Evolutionary conservation across 1,140 invertebrate species (phyloP), one percentile per base, ranked within the genome.

Genomic region (Nymphalis io): DNA sequence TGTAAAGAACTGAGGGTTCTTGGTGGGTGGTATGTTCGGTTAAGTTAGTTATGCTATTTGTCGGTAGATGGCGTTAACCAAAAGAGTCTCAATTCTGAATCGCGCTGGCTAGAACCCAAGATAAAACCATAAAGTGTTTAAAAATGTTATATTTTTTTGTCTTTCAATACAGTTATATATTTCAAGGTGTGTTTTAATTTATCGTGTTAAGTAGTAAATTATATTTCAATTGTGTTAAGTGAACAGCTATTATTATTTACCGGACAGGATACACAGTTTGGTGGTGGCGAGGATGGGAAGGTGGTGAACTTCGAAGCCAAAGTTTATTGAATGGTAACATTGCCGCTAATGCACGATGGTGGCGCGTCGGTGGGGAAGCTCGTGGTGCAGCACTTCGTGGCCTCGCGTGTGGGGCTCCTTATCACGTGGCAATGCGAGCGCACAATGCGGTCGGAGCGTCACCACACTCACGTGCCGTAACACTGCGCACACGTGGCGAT

Each of bases 361-460:
- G 66, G 76, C 53, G 73, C 27, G 73, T 38, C 20, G 75, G 51
- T 18, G 68, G 18, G 12, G 65, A 27, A 61, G 46, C 59, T 46
- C 93, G 68, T 89, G 93, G 64, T 94, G 62, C 74, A 8, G 69
- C 81, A 91, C 94, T 95, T 12, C 93, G 94, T 77, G 96, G 76
- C 27, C 91, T 98, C 38, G 93, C 94, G 77, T 98, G 97, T 90
- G 97, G 95, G 64, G 94, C 94, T 65, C 92, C 92, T 51, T 96
- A 96, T 79, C 90, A 94, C 75, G 93, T 96, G 62, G 10, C 95
- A 94, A 15, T 93, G 93, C 42, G 94, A 93, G 74, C 95, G 94
- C 79, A 94, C 94, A 20, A 88, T 96, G 46, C 94, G 93, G 59
- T 93, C 3, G 95, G 95, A n/a, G 93, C 93, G 40, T 95, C 96